phyloP scores from a whole-genome alignment of 2,113 vertebrate species.

The Bufo bufo region DNA sequence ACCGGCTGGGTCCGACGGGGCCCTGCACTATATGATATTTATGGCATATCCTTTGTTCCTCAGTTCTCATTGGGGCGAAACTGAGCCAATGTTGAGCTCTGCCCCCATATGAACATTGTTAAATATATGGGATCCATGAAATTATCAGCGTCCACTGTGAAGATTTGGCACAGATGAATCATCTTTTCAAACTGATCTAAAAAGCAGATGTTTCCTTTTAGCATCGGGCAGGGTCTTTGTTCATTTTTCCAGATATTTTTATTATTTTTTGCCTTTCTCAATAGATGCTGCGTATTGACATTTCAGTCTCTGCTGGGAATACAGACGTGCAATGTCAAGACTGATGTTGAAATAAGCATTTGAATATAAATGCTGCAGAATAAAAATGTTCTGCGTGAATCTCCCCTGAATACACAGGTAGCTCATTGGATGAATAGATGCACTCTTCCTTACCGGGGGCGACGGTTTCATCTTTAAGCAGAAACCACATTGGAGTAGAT shows the following conservation, averaged over 20 bases:
- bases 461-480: background rate
- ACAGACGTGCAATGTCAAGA: slow-evolving; percentile 32
- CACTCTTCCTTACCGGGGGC: background rate
- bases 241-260: slow-evolving; percentile 32
- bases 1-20: too few relatives aligned
- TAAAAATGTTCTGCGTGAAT: background rate
- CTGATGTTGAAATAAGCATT: background rate
- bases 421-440: background rate
- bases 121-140: background rate
- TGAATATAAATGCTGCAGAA: background rate
- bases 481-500: background rate
- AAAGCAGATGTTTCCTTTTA: slow-evolving; percentile 51
- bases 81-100: background rate
- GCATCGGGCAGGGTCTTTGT: background rate
- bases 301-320: slow-evolving; percentile 29
- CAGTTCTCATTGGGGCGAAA: too few relatives aligned
- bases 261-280: background rate
- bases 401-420: slow-evolving; percentile 12
- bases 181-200: slow-evolving; percentile 47
- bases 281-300: slow-evolving; percentile 25
- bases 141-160: background rate
- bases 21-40: too few relatives aligned
- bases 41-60: too few relatives aligned
- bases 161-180: slow-evolving; percentile 40
- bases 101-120: background rate